Evolutionary conservation across 2,113 vertebrate genomes (phyloP).

Genomic region (Pogonocichla stellata): DNA sequence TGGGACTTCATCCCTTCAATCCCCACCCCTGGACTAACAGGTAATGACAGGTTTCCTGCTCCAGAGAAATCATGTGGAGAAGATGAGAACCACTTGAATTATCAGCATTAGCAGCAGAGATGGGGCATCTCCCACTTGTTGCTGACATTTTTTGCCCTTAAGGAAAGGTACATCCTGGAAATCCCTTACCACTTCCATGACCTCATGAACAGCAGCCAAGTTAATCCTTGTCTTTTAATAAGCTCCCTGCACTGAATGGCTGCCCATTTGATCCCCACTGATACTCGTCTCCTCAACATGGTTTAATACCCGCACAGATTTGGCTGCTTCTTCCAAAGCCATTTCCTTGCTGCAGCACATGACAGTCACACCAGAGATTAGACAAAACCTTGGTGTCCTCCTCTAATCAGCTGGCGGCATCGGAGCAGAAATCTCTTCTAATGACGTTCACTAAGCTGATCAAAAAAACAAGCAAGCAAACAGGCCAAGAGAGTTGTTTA

Average conservation of each 20-base stretch:
- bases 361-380: constrained; percentile 66
- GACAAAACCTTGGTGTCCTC: constrained; percentile 56
- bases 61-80: fast-evolving
- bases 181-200: neutral
- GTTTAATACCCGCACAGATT: constrained; percentile 21
- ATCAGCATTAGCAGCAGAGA: neutral
- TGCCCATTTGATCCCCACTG: neutral
- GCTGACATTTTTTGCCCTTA: neutral
- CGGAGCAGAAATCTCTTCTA: constrained; percentile 52
- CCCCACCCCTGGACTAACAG: neutral
- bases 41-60: neutral
- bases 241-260: neutral
- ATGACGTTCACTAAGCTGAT: constrained; percentile 50
- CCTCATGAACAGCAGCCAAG: neutral
- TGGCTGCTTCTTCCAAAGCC: constrained; percentile 51
- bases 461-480: constrained; percentile 38
- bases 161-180: constrained; percentile 2
- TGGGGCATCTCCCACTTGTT: neutral
- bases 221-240: constrained; percentile 38
- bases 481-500: constrained; percentile 13
- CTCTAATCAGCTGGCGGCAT: constrained; percentile 43
- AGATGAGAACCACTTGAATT: neutral
- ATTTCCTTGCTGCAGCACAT: constrained; percentile 53
- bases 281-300: neutral
- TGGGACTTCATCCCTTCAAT: neutral